Conservation (phyloP, 2,113 vertebrate genomes). For the Neodon shergylaensis region DNA sequence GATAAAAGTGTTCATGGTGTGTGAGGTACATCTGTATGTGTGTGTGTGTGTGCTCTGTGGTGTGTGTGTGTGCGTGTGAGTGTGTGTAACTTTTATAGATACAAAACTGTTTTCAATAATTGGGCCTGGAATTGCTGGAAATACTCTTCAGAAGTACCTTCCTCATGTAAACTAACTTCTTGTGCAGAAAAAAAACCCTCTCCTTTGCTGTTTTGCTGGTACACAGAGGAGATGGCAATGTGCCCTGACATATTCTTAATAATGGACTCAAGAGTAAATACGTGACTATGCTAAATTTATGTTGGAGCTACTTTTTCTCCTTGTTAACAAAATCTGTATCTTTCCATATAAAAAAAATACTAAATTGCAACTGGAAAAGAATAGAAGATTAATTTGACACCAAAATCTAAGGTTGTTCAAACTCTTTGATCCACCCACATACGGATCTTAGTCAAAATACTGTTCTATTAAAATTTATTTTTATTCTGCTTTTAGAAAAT, state of each 20-base stretch:
- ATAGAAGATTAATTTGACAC: constrained; percentile 62
- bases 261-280: neutral
- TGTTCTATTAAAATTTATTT: constrained; percentile 64
- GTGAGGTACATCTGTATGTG: neutral
- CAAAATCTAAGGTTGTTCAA: constrained; percentile 51
- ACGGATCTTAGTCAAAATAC: constrained; percentile 59
- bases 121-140: neutral
- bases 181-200: neutral
- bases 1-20: neutral
- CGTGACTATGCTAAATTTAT: neutral
- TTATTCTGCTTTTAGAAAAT: constrained; percentile 68
- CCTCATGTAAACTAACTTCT: neutral
- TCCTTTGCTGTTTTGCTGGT: neutral
- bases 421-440: constrained; percentile 51
- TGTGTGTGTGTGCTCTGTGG: neutral
- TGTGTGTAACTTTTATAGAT: constrained; percentile 7
- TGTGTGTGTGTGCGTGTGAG: neutral
- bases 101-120: neutral
- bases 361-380: constrained; percentile 35
- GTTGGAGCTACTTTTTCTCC: constrained; percentile 24
- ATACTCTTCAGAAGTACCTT: neutral
- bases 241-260: neutral
- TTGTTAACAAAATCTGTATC: constrained; percentile 58
- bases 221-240: neutral
- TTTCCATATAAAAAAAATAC: constrained; percentile 45